Conservation (phyloP, 2,888 invertebrate species). For the Operophtera brumata region DNA sequence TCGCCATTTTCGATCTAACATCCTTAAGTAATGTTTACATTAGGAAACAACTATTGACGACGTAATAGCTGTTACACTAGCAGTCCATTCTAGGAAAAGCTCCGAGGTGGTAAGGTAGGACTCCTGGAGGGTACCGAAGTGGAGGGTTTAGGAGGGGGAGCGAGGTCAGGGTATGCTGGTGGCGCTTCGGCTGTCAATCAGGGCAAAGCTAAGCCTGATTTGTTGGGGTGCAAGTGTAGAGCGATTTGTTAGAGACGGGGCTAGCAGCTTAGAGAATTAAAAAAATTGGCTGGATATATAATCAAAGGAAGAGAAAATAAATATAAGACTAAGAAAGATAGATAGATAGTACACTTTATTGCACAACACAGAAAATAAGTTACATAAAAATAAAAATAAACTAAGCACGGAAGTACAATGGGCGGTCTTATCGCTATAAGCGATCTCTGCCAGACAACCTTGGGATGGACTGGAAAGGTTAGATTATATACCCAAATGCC, state of each 20-base stretch:
- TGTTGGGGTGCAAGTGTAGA: conserved; percentile 43
- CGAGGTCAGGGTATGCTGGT: conserved; percentile 48
- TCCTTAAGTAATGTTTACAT: conserved; percentile 42
- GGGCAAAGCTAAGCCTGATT: conserved; percentile 55
- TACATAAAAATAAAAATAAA: too few species aligned
- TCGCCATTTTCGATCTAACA: conserved; percentile 3
- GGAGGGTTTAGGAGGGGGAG: conserved; percentile 14
- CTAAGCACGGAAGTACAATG: too few species aligned
- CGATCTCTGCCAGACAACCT: too few species aligned
- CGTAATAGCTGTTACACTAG: conserved; percentile 65
- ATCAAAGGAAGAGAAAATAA: too few species aligned
- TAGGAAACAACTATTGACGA: conserved; percentile 57
- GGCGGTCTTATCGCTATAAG: too few species aligned
- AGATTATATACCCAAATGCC: too few species aligned
- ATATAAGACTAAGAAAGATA: too few species aligned
- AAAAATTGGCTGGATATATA: too few species aligned
- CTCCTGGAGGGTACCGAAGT: conserved; percentile 17
- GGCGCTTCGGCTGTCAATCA: conserved; percentile 69
- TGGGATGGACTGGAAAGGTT: too few species aligned
- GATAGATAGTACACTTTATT: too few species aligned
- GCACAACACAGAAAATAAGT: too few species aligned
- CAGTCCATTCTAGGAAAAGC: conserved; percentile 48
- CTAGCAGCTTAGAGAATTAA: too few species aligned
- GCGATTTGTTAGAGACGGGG: neutral
- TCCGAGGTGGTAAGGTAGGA: conserved; percentile 24